Base-by-base conservation (phyloP, 1,140 invertebrate species). In the Chrysopa pallens region DNA sequence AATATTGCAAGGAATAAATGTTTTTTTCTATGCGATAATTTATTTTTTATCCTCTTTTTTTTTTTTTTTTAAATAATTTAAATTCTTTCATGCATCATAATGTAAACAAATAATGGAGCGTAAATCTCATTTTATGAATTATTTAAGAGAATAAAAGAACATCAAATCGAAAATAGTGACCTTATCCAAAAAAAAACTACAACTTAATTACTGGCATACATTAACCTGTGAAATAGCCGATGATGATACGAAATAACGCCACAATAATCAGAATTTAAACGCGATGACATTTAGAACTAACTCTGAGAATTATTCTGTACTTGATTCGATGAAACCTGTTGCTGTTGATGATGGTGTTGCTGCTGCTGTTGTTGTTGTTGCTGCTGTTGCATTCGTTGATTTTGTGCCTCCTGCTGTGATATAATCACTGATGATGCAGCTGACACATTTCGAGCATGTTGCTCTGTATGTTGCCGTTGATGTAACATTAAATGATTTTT, bases 401-500 rank as follows among this genome's bases (percentile, higher is more conserved):
- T 46, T 8, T 42, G 31, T 11, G 31, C 31, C 31, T 43, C 9
- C 43, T 29, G 27, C 55, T 56, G 14, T 59, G 58, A 36, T 58
- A 56, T 36, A 52, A 49, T 6, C 52, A 53, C n/a, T 60, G 60
- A 43, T 56, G 53, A 9, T n/a, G 29, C 11, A 31, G 45, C 44
- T 31, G 46, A 44, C 46, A 69, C 66, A 53, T 59, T 64, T 53
- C 62, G 63, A 35, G 67, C 67, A 36, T 72, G 76, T 42, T 73
- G 66, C 57, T 85, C 81, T 72, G 84, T 80, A 57, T 87, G 84
- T 50, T 84, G 81, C 12, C 80, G 64, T 54, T 82, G 78, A 60
- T 89, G 84, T 23, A 84, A 60, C 55, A 82, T 69, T 42, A 86
- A 58, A 53, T 84, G 80, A 61, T 84, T 84, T 61, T 84, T 84